phyloP scores from a whole-genome alignment of 2,888 invertebrate genomes.

The Sclerodermus sp. region DNA sequence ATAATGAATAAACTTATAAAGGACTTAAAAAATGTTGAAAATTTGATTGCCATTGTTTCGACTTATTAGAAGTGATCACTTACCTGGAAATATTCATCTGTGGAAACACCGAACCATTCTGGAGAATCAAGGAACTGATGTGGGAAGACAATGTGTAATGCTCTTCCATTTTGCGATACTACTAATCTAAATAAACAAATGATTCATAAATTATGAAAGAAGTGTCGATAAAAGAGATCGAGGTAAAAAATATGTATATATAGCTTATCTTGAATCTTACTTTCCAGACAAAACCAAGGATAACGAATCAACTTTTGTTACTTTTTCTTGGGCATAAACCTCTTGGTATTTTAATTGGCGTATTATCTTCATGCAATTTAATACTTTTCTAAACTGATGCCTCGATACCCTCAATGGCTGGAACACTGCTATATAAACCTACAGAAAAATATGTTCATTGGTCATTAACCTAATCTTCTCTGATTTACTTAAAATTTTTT shows the following conservation, averaged over 20 bases:
- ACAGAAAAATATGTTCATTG: conserved; percentile 36
- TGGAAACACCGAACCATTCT: conserved; percentile 87
- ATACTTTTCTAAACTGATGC: conserved; percentile 78
- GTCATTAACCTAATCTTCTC: conserved; percentile 15
- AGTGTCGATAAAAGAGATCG: conserved; percentile 13
- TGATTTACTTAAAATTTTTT: conserved; percentile 1
- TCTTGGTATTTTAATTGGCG: conserved; percentile 81
- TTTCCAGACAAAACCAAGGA: conserved; percentile 85
- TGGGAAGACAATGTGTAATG: conserved; percentile 82
- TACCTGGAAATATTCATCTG: conserved; percentile 85
- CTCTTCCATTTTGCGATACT: conserved; percentile 81
- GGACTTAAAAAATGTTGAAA: neutral
- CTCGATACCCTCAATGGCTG: conserved; percentile 80
- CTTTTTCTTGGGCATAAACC: conserved; percentile 85
- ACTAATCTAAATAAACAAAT: conserved; percentile 67
- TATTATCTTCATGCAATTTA: conserved; percentile 80
- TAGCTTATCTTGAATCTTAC: conserved; percentile 59
- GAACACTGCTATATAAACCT: conserved; percentile 82
- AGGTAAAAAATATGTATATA: neutral
- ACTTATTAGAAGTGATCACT: conserved; percentile 4
- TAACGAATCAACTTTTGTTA: conserved; percentile 83
- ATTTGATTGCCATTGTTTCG: conserved; percentile 1
- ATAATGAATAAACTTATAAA: too few relatives aligned
- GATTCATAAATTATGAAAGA: conserved; percentile 8
- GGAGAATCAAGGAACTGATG: conserved; percentile 88